phyloP scores from a whole-genome alignment of 2,113 vertebrate genomes.

The Lethenteron reissneri region DNA sequence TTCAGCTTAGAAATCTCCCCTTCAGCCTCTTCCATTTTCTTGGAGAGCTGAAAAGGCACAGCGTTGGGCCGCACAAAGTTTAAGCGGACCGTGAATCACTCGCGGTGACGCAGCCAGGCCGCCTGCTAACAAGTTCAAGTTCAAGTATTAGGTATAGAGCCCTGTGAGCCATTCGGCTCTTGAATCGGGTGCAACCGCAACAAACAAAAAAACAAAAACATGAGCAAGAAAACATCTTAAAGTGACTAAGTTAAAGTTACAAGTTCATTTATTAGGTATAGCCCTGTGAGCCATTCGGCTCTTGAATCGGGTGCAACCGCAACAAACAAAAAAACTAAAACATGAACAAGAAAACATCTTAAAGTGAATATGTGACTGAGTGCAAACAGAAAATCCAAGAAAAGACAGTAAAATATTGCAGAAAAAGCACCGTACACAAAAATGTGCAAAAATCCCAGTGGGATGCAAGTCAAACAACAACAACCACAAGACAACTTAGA shows the following conservation, averaged over 20 bases:
- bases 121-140: background rate
- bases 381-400: too few species aligned
- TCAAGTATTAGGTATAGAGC: slow-evolving; percentile 7
- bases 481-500: too few species aligned
- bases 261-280: slow-evolving; percentile 7
- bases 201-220: background rate
- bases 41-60: slow-evolving; percentile 33
- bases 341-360: background rate
- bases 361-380: too few species aligned
- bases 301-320: background rate
- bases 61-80: background rate
- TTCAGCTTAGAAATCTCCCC: slow-evolving; percentile 56
- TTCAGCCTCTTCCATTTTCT: slow-evolving; percentile 45
- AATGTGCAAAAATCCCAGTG: too few species aligned
- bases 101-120: too few species aligned
- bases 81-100: background rate
- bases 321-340: background rate
- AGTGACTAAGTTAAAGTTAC: too few species aligned
- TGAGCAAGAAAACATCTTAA: too few species aligned
- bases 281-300: background rate
- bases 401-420: too few species aligned
- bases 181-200: background rate
- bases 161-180: background rate
- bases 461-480: too few species aligned
- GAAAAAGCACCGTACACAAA: too few species aligned